These are phyloP conservation scores for Callyntrura guangdongensis DNA, from an alignment of 2,888 invertebrate species.

Conservation along the genomic window DNA sequence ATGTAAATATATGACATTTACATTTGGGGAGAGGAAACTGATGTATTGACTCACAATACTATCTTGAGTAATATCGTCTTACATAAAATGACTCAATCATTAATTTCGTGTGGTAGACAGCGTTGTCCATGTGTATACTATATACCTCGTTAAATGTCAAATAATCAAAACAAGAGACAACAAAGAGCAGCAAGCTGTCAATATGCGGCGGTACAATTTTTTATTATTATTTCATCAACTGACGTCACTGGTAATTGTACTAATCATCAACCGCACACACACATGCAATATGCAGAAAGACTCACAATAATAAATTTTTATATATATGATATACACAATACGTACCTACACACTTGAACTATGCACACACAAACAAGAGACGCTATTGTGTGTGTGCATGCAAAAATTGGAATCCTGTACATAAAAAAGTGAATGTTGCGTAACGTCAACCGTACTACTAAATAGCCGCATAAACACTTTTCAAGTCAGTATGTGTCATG, in stretches of 20 bases:
- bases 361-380: neutral
- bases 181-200: constrained; percentile 48
- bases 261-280: constrained; percentile 33
- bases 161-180: constrained; percentile 53
- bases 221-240: neutral
- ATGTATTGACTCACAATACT: constrained; percentile 13
- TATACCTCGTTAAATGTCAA: constrained; percentile 25
- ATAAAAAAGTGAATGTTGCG: constrained; percentile 46
- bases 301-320: no score
- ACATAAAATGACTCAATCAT: constrained; percentile 37
- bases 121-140: constrained; percentile 8
- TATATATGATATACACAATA: no score
- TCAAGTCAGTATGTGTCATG: neutral
- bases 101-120: constrained; percentile 62
- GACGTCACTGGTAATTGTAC: constrained; percentile 37
- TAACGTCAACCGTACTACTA: constrained; percentile 31
- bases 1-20: constrained; percentile 28
- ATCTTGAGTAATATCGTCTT: neutral
- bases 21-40: neutral
- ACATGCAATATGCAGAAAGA: neutral
- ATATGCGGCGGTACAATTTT: constrained; percentile 30
- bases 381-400: neutral
- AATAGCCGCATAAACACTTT: constrained; percentile 29
- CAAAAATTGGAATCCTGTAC: neutral
- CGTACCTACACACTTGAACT: no score